These are phyloP conservation scores for Euborellia annulipes DNA, from an alignment of 1,140 invertebrate genomes.

Conservation along the genomic window DNA sequence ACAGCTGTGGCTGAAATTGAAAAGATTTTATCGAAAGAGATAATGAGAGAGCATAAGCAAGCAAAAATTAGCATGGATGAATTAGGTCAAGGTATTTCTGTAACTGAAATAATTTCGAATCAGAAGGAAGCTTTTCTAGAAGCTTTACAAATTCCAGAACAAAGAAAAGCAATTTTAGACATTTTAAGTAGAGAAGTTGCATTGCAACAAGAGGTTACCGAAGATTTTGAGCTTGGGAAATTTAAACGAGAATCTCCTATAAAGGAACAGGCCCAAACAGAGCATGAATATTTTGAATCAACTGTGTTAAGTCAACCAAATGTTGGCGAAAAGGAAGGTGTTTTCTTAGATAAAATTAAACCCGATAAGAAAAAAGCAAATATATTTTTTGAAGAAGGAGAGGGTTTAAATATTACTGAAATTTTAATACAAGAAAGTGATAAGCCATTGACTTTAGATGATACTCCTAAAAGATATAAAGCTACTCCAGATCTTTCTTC, in stretches of 20 bases:
- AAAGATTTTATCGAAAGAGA: slow-evolving; percentile 25
- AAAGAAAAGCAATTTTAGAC: slow-evolving; percentile 20
- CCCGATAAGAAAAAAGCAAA: slow-evolving; percentile 30
- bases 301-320: slow-evolving; percentile 24
- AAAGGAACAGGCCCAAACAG: slow-evolving; percentile 22
- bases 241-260: slow-evolving; percentile 18
- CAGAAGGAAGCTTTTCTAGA: slow-evolving; percentile 22
- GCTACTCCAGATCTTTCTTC: slow-evolving; percentile 31
- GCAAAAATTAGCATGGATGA: slow-evolving; percentile 22
- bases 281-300: slow-evolving; percentile 23
- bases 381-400: slow-evolving; percentile 30
- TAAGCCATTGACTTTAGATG: slow-evolving; percentile 22
- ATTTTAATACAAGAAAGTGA: slow-evolving; percentile 35
- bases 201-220: slow-evolving; percentile 23
- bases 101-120: slow-evolving; percentile 26
- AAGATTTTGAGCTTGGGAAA: slow-evolving; percentile 17
- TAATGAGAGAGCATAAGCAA: slow-evolving; percentile 22
- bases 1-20: slow-evolving; percentile 34
- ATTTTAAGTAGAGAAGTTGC: slow-evolving; percentile 25
- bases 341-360: slow-evolving; percentile 25
- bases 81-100: slow-evolving; percentile 16
- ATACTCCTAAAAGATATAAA: slow-evolving; percentile 19
- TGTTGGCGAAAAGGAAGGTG: slow-evolving; percentile 34
- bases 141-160: slow-evolving; percentile 11
- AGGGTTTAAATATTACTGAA: slow-evolving; percentile 30